Evolutionary conservation across 2,113 vertebrate genomes (phyloP).

Genomic region (Antechinus stuartii): DNA sequence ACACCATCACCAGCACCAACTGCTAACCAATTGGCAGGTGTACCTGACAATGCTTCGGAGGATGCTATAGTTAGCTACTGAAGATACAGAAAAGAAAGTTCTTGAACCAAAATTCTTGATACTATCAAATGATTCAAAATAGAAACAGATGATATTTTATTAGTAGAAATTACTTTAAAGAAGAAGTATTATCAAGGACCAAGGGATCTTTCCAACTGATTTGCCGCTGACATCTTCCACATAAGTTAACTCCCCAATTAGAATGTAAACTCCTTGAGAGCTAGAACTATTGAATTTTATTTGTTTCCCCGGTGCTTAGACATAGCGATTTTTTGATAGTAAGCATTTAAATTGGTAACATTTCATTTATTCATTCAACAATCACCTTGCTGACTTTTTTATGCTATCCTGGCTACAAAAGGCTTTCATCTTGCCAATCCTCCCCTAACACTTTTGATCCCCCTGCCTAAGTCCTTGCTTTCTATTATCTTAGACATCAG

Average conservation of each 20-base stretch:
- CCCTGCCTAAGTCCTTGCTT: not conserved
- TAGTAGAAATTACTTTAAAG: not conserved
- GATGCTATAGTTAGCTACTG: not conserved
- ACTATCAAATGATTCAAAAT: not conserved
- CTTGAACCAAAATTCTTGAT: not conserved
- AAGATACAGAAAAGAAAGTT: not conserved
- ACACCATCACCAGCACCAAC: not conserved
- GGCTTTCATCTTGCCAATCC: not conserved
- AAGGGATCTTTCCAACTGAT: not conserved
- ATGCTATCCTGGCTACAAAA: not conserved
- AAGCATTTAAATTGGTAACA: not conserved
- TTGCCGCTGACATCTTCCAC: not conserved
- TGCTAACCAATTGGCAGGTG: not conserved
- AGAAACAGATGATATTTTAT: not conserved
- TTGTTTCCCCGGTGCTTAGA: not conserved
- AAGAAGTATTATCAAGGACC: not conserved
- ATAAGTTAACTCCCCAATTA: not conserved
- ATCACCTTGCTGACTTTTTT: not conserved
- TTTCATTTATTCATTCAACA: not conserved
- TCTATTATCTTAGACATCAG: not conserved
- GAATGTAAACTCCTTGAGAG: not conserved
- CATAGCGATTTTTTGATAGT: not conserved
- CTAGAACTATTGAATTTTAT: not conserved
- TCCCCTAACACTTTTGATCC: not conserved
- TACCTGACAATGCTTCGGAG: not conserved